Conservation (phyloP, 2,797 vertebrate genomes). For the Molossus alvarezi region DNA sequence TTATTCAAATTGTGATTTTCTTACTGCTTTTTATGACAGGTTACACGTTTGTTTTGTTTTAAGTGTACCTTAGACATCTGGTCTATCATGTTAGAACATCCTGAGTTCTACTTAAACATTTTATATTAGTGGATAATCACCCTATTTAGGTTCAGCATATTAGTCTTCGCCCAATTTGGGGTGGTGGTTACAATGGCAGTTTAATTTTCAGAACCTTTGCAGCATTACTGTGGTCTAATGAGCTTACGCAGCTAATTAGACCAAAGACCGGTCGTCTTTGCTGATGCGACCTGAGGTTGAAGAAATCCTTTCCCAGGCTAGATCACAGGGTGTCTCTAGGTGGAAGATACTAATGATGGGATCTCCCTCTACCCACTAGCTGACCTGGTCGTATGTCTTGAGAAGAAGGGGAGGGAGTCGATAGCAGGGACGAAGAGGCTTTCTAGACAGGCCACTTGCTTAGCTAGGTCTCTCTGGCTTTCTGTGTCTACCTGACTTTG, state of each 20-base stretch:
- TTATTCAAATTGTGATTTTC: constrained; percentile 28
- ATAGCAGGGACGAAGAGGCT: neutral
- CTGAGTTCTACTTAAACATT: neutral
- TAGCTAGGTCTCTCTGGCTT: neutral
- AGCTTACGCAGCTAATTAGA: neutral
- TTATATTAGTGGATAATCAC: neutral
- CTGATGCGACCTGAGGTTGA: fast-evolving
- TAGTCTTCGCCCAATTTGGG: neutral
- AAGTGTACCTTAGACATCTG: neutral
- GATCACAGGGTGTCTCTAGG: too few relatives aligned
- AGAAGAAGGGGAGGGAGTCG: neutral
- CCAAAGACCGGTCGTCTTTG: neutral
- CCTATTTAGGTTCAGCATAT: neutral
- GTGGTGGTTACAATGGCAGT: neutral
- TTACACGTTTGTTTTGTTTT: neutral
- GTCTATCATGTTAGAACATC: neutral
- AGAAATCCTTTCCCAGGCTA: neutral
- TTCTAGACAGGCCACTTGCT: neutral
- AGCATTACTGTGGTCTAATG: neutral
- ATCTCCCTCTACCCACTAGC: too few relatives aligned
- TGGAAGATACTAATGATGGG: fast-evolving
- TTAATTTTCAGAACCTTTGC: neutral
- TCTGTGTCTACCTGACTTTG: neutral
- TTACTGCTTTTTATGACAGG: neutral
- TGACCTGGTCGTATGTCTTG: neutral